These are phyloP conservation scores for Anarhynchus alexandrinus DNA, from an alignment of 2,113 vertebrate genomes.

Conservation along the genomic window DNA sequence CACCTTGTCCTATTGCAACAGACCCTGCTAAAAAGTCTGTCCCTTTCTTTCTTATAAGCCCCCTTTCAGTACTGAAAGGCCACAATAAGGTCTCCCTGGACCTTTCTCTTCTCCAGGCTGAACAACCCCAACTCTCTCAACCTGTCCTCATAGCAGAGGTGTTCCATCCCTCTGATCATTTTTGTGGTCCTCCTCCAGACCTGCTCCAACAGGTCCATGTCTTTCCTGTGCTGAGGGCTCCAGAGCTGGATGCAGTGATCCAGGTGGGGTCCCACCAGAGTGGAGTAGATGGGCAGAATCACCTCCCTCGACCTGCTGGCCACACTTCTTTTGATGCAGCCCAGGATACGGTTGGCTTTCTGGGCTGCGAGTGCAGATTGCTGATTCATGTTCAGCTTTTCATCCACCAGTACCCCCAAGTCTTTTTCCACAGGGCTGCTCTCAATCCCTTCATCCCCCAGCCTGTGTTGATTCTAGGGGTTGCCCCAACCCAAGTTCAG, in stretches of 20 bases:
- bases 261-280: not conserved
- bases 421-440: not conserved
- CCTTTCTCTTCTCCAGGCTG: not conserved
- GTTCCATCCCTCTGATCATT: not conserved
- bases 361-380: not conserved
- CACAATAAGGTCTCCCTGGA: not conserved
- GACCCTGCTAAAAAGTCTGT: not conserved
- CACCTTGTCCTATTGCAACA: not conserved
- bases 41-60: not conserved
- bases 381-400: not conserved
- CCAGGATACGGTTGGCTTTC: not conserved
- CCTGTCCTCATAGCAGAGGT: not conserved
- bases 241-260: not conserved
- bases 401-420: not conserved
- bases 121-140: not conserved
- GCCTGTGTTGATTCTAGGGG: not conserved
- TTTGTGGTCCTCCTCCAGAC: not conserved
- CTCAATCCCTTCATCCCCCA: not conserved
- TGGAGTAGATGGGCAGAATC: not conserved
- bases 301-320: not conserved
- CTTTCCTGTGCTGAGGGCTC: not conserved
- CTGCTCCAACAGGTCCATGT: not conserved
- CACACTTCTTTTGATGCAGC: not conserved
- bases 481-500: not conserved
- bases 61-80: not conserved